Percentiles rank a stretch among this genome's conserved stretches.
Conservation (phyloP, 1,140 invertebrate genomes). For the Bombus sylvicola region DNA sequence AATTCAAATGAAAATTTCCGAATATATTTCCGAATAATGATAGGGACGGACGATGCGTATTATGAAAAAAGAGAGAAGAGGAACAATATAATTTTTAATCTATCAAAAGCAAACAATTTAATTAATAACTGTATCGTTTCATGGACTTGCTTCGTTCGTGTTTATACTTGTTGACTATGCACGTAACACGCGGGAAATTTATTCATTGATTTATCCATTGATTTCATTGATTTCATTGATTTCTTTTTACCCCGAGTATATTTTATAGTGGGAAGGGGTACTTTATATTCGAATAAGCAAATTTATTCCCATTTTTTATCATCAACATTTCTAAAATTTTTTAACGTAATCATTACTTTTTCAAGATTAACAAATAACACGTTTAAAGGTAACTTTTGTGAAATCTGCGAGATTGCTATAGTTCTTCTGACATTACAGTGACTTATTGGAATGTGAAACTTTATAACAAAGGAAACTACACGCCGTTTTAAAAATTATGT, state of each 20-base stretch:
- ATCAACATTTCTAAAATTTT: neutral
- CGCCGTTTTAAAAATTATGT: neutral
- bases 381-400: neutral
- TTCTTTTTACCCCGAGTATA: too few species aligned
- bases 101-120: slow-evolving; percentile 1
- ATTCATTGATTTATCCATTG: neutral
- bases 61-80: neutral
- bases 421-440: neutral
- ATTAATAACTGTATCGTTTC: slow-evolving; percentile 16
- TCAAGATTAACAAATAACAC: too few species aligned
- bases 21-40: neutral
- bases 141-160: neutral
- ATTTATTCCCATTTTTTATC: too few species aligned
- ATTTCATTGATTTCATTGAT: neutral
- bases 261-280: neutral
- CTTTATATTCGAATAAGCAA: neutral
- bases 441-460: neutral
- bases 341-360: too few species aligned
- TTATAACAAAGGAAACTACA: neutral
- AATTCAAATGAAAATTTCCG: neutral
- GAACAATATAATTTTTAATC: slow-evolving; percentile 7
- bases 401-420: neutral
- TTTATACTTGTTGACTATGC: neutral
- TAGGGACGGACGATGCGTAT: neutral
- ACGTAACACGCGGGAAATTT: neutral